Evolutionary conservation across 1,140 invertebrate genomes (phyloP), one percentile per base, ranked within the genome.

Genomic region (Mycetomoellerius zeteki): DNA sequence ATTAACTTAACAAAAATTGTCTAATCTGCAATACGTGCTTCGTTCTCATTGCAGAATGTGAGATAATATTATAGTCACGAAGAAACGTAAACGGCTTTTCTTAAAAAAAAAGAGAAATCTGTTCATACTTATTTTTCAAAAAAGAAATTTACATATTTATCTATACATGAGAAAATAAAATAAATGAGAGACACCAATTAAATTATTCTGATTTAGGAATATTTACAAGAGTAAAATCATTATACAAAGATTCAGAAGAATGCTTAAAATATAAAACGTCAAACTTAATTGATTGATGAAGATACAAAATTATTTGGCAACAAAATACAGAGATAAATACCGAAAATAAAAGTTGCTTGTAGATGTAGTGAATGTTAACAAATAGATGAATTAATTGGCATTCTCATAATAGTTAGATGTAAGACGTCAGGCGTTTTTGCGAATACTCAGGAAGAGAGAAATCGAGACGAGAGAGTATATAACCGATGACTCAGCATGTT

Each of bases 21-120:
- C 88, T 90, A 87, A 89, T 89, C 88, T 89, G 30, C 21, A 7
- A 50, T 89, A 89, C 88, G 87, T 89, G 84, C 84, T 52, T 7
- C 58, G 87, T 85, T 80, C 6, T 50, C 43, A 54, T 50, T 62
- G 54, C 60, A 14, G 56, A 69, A 37, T 89, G 56, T 89, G 67
- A 84, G 75, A 56, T 67, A 71, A 33, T 43, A 58, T 64, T 30
- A 65, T 21, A 43, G 64, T 67, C 33, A 43, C 8, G 16, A 24
- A 21, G 24, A 24, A 21, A 77, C 24, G 14, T 30, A 64, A 54
- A 77, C 73, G 6, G 5, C 7, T 54, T 62, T 2, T 65, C 37
- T 50, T 16, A 50, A 27, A 65, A 16, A 16, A 3, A 50, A 14
- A 65, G 30, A 56, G 1, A 1, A 24, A 76, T 76, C 16, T 19